These are phyloP conservation scores for Agrotis puta DNA, from an alignment of 2,888 invertebrate genomes.

Conservation along the genomic window DNA sequence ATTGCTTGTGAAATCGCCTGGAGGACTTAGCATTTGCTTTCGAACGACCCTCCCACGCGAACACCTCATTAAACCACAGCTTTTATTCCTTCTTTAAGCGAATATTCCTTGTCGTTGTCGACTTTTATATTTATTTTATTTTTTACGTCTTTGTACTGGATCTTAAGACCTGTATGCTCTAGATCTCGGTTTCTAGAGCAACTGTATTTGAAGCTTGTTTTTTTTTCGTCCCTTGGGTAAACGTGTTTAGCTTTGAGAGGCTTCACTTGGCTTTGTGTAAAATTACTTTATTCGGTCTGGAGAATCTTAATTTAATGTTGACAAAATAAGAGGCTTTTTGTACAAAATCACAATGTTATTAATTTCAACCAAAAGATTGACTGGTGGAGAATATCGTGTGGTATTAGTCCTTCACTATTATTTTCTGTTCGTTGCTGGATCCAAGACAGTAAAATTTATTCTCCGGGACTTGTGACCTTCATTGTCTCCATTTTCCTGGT, in stretches of 20 bases:
- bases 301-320: background rate
- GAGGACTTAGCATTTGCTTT: constrained; percentile 63
- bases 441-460: too few relatives aligned
- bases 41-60: constrained; percentile 61
- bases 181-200: constrained; percentile 16
- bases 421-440: too few relatives aligned
- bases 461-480: too few relatives aligned
- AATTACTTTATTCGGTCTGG: background rate
- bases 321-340: background rate
- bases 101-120: constrained; percentile 50
- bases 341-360: background rate
- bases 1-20: constrained; percentile 71
- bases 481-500: too few relatives aligned
- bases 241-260: background rate
- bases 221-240: constrained; percentile 9
- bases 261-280: background rate
- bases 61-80: constrained; percentile 64
- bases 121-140: constrained; percentile 44
- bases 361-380: too few relatives aligned
- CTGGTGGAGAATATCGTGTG: background rate
- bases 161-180: constrained; percentile 23
- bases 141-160: constrained; percentile 26
- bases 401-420: background rate
- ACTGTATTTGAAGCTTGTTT: background rate
- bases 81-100: constrained; percentile 56